Evolutionary conservation across 2,888 invertebrate species (phyloP).

Genomic region (Leptopilina myrica): DNA sequence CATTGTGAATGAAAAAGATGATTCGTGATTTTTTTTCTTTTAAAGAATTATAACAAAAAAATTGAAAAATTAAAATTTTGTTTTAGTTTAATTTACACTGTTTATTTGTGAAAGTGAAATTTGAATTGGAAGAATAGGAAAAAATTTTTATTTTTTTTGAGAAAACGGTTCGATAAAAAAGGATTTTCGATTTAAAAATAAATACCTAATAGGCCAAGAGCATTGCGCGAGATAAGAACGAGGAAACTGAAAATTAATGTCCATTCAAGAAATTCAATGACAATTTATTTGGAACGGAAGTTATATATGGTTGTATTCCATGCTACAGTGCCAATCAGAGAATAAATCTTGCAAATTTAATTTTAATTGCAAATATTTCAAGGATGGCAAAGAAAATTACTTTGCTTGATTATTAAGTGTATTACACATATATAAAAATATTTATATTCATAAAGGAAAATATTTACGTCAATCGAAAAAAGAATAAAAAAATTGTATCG

Average conservation of each 20-base stretch:
- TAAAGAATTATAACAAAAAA: neutral
- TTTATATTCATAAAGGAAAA: neutral
- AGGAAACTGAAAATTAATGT: constrained; percentile 26
- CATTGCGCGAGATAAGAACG: constrained; percentile 6
- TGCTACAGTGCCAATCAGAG: neutral
- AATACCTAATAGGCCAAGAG: neutral
- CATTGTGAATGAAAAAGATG: constrained; percentile 43
- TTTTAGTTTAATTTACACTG: too few species aligned
- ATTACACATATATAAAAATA: neutral
- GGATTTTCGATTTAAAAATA: neutral
- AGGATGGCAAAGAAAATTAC: constrained; percentile 20
- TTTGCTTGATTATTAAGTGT: neutral
- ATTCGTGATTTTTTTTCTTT: constrained; percentile 28
- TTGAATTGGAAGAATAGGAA: too few species aligned
- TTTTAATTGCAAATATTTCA: constrained; percentile 15
- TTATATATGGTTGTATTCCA: constrained; percentile 18
- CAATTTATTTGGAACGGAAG: constrained; percentile 26
- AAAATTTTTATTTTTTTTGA: too few species aligned
- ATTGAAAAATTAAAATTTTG: too few species aligned
- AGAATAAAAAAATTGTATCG: too few species aligned
- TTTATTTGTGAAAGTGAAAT: too few species aligned
- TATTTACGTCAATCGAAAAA: too few species aligned
- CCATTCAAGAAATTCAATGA: constrained; percentile 18
- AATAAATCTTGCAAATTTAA: constrained; percentile 13
- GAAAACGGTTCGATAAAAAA: too few species aligned